A percentile compares a stretch with the other conserved stretches of the same genome.
phyloP scores from a whole-genome alignment of 1,140 invertebrate species.

The Drosophila pectinifera region DNA sequence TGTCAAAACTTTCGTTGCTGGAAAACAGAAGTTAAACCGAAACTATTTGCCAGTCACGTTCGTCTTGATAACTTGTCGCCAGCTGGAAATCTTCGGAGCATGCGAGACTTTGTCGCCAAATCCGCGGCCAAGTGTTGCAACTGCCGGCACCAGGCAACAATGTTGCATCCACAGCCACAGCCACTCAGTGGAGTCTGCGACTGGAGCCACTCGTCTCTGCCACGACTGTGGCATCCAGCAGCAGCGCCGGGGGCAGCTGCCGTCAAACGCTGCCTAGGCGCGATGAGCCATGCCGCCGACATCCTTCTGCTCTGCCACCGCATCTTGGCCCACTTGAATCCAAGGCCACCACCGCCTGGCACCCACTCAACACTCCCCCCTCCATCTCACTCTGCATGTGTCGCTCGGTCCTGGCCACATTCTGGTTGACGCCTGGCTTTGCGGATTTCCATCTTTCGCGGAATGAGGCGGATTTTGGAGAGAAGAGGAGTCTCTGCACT shows the following conservation, averaged over 20 bases:
- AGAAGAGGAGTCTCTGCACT: neutral
- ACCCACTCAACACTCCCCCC: neutral
- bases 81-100: constrained; percentile 77
- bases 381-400: constrained; percentile 35
- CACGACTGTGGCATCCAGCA: constrained; percentile 21
- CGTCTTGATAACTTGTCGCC: constrained; percentile 82
- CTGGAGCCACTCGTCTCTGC: constrained; percentile 38
- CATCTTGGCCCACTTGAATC: constrained; percentile 14
- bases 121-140: constrained; percentile 76
- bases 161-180: constrained; percentile 53
- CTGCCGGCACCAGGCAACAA: constrained; percentile 56
- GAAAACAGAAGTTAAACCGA: constrained; percentile 65
- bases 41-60: constrained; percentile 81
- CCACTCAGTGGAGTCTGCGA: constrained; percentile 6
- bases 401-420: constrained; percentile 62
- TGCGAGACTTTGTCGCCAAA: constrained; percentile 75
- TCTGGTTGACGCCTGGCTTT: constrained; percentile 59
- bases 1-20: constrained; percentile 51
- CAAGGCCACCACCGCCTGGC: constrained; percentile 10
- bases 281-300: constrained; percentile 62
- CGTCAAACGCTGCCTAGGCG: constrained; percentile 72
- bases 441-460: constrained; percentile 38
- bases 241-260: constrained; percentile 30
- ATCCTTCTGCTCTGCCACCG: constrained; percentile 14
- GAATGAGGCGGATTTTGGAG: neutral